Conservation (phyloP, 2,113 vertebrate species). For the Mustelus asterias region DNA sequence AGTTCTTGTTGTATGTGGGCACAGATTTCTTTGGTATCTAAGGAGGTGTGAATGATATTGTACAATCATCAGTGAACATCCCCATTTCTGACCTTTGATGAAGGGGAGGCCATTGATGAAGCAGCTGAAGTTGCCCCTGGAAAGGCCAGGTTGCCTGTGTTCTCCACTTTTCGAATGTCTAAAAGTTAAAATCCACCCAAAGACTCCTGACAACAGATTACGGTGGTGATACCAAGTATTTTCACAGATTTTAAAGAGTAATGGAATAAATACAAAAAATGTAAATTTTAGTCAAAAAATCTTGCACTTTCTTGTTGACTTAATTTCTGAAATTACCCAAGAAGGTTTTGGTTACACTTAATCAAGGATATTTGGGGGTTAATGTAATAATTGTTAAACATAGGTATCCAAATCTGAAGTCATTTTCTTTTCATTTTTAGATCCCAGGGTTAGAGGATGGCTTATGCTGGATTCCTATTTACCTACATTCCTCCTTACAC, state of each 20-base stretch:
- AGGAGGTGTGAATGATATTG: too few relatives aligned
- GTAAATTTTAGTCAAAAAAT: background rate
- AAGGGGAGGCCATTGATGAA: too few relatives aligned
- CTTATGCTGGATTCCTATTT: constrained; percentile 77
- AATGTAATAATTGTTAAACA: background rate
- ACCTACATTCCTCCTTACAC: constrained; percentile 68
- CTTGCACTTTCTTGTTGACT: background rate
- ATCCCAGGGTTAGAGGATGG: constrained; percentile 77
- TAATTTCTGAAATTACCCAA: background rate
- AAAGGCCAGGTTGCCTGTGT: too few relatives aligned
- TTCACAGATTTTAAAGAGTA: background rate
- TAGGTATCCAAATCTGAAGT: background rate
- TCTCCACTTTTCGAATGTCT: too few relatives aligned
- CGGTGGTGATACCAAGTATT: background rate
- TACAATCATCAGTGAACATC: too few relatives aligned
- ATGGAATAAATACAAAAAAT: background rate
- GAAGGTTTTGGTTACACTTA: background rate
- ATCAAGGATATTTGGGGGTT: background rate
- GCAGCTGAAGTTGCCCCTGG: too few relatives aligned
- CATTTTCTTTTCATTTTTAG: constrained; percentile 50
- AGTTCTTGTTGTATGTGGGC: too few relatives aligned
- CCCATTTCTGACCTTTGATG: too few relatives aligned
- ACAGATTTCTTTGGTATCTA: too few relatives aligned
- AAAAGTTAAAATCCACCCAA: too few relatives aligned
- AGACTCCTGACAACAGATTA: too few relatives aligned